Percentiles rank a stretch among this genome's conserved stretches.
phyloP scores from a whole-genome alignment of 1,140 invertebrate species.

The Thereuonema tuberculata region DNA sequence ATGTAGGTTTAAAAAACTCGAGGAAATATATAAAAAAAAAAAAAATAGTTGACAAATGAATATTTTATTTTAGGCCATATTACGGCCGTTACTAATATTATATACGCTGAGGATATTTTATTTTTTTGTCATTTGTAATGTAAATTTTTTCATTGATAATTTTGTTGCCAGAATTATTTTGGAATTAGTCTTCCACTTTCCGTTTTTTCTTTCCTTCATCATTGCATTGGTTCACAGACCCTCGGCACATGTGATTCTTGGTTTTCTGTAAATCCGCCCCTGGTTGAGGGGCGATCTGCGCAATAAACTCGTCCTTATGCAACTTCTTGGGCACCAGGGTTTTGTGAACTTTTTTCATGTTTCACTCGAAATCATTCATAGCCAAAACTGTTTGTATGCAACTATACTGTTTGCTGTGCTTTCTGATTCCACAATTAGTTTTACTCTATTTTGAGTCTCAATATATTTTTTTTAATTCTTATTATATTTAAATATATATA shows the following conservation, averaged over 20 bases:
- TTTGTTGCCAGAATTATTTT: background rate
- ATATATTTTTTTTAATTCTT: background rate
- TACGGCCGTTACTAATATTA: too few relatives aligned
- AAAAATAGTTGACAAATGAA: too few relatives aligned
- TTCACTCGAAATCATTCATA: background rate
- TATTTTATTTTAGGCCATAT: too few relatives aligned
- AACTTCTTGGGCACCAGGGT: background rate
- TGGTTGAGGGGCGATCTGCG: too few relatives aligned
- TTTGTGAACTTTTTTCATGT: background rate
- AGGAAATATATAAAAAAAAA: too few relatives aligned
- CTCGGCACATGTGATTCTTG: too few relatives aligned
- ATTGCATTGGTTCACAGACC: background rate
- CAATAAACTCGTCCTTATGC: background rate
- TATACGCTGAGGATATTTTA: too few relatives aligned
- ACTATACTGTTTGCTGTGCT: background rate
- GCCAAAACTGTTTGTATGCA: constrained; percentile 1
- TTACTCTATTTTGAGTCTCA: background rate
- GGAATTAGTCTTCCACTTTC: background rate
- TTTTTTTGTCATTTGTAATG: too few relatives aligned
- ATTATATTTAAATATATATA: background rate
- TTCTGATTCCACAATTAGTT: background rate
- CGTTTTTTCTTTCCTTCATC: background rate
- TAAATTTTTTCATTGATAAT: too few relatives aligned
- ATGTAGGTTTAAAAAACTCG: too few relatives aligned
- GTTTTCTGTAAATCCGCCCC: too few relatives aligned